phyloP scores from a whole-genome alignment of 2,113 vertebrate genomes.

The Lonchura striata region DNA sequence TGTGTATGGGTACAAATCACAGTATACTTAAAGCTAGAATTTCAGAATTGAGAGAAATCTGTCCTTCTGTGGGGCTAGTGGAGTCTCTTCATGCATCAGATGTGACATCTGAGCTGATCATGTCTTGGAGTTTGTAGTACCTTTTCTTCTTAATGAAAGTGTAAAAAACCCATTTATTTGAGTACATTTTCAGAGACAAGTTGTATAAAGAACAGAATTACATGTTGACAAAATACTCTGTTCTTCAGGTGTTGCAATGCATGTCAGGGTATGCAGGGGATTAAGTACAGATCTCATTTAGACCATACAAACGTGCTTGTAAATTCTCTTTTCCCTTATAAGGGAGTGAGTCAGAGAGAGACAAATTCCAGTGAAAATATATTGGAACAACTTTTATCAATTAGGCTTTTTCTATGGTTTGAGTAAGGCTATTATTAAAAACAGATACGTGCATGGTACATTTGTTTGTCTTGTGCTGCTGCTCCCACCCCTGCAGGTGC shows the following conservation, averaged over 20 bases:
- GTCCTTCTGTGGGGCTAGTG: not conserved
- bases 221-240: not conserved
- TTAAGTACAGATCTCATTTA: not conserved
- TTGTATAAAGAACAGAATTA: not conserved
- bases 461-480: not conserved
- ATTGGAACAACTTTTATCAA: not conserved
- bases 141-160: not conserved
- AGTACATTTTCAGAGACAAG: not conserved
- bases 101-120: not conserved
- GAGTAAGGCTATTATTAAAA: not conserved
- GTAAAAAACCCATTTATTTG: not conserved
- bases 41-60: not conserved
- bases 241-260: not conserved
- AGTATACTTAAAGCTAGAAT: not conserved
- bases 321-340: not conserved
- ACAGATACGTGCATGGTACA: rapidly evolving
- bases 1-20: not conserved
- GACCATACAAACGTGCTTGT: not conserved
- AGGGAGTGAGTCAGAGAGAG: not conserved
- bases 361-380: not conserved
- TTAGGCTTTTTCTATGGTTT: not conserved
- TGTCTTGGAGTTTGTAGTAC: not conserved
- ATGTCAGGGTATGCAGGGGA: not conserved
- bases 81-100: not conserved
- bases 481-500: not conserved